phyloP scores from a whole-genome alignment of 53 echinoderm and acorn worm genomes.

The Arbacia lixula region DNA sequence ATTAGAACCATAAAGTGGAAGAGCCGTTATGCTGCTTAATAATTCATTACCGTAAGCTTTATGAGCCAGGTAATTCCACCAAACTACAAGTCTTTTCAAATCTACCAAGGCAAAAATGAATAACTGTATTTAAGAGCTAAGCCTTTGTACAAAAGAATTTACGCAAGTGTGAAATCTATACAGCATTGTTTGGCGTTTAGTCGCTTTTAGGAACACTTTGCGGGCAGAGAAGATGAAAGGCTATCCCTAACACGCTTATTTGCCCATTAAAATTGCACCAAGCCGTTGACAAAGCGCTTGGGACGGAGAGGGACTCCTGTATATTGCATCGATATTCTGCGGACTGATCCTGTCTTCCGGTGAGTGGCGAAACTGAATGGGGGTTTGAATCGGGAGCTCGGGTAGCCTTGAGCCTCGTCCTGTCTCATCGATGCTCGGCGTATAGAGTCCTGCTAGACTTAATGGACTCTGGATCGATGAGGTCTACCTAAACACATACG shows the following conservation, averaged over 20 bases:
- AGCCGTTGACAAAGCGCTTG: slow-evolving; percentile 50
- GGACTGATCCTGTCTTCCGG: slow-evolving; percentile 67
- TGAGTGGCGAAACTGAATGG: slow-evolving; percentile 59
- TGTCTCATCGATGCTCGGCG: slow-evolving; percentile 10
- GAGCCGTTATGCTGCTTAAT: slow-evolving; percentile 57
- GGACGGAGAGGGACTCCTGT: slow-evolving; percentile 63
- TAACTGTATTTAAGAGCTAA: slow-evolving; percentile 65
- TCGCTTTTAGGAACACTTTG: slow-evolving; percentile 61
- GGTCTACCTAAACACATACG: slow-evolving; percentile 62
- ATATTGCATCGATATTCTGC: slow-evolving; percentile 72
- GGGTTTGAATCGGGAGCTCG: slow-evolving; percentile 30
- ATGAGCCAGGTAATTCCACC: slow-evolving; percentile 61
- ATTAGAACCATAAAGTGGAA: too few species aligned
- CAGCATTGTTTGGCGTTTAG: slow-evolving; percentile 77
- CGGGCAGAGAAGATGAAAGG: slow-evolving; percentile 51
- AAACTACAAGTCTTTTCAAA: slow-evolving; percentile 30
- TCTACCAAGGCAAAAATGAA: slow-evolving; percentile 59
- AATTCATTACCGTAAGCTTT: slow-evolving; percentile 70
- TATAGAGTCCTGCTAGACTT: slow-evolving; percentile 58
- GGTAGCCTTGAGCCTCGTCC: slow-evolving; percentile 28
- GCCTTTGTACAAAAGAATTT: slow-evolving; percentile 65
- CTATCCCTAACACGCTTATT: slow-evolving; percentile 61
- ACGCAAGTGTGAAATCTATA: slow-evolving; percentile 85
- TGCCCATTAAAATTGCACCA: slow-evolving; percentile 75
- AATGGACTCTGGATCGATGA: slow-evolving; percentile 73